Conservation (phyloP, 2,797 vertebrate genomes). For the Thamnophis elegans region DNA sequence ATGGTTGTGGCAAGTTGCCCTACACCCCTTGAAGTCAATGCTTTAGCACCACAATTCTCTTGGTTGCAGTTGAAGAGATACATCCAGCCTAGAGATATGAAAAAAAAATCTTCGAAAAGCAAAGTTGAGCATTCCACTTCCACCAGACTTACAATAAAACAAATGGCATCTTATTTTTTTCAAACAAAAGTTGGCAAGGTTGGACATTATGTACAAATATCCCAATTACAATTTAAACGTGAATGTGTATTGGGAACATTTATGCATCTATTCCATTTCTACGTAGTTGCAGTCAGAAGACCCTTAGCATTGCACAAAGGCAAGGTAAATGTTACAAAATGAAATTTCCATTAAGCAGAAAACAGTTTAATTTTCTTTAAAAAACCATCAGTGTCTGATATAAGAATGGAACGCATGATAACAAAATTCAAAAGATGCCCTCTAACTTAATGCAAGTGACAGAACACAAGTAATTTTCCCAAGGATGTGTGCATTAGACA, state of each 20-base stretch:
- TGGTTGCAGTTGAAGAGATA: background rate
- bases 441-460: background rate
- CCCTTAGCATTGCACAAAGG: background rate
- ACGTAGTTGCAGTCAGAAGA: background rate
- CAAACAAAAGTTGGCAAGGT: background rate
- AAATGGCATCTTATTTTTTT: background rate
- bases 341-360: background rate
- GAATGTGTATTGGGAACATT: background rate
- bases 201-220: background rate
- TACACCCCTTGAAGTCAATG: background rate
- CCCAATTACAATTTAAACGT: background rate
- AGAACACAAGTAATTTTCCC: background rate
- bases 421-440: background rate
- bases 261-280: background rate
- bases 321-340: background rate
- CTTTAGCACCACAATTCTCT: background rate
- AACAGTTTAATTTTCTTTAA: background rate
- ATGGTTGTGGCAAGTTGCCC: no score
- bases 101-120: background rate
- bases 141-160: background rate
- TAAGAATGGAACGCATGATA: background rate
- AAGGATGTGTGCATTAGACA: background rate
- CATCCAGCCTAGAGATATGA: background rate
- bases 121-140: background rate
- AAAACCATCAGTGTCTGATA: background rate